Evolutionary conservation across 1,140 invertebrate species (phyloP), one percentile per base, ranked within the genome.

Genomic region (Dendroctonus valens): DNA sequence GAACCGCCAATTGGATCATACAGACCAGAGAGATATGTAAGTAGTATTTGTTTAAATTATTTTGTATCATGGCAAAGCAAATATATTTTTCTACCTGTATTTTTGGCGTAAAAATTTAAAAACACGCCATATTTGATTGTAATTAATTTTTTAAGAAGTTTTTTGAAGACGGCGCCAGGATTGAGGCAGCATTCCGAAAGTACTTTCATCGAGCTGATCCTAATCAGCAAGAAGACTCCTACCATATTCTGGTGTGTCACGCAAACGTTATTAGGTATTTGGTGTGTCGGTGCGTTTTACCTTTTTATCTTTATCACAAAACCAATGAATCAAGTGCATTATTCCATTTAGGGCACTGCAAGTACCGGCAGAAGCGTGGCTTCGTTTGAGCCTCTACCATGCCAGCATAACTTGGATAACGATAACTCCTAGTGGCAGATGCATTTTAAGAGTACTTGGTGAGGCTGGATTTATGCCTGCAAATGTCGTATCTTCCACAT

Each of bases 241-340:
- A 93, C 78, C 97, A 97, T 52, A 77, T 99, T 39, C 82, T 99
- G 50, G 95, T 99, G 5, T 99, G 96, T 70, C 97, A 99, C 82
- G 96, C 93, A 9, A 99, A 99, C 82, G 96, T 99, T 8, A 99
- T 99, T 72, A 82, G 97, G 64, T 99, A 97, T 81, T 97, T 99
- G 81, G 89, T 97, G 12, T 99, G 96, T 83, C 87, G 93, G 93
- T 95, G 78, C 82, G 78, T 80, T 39, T 41, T 40, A 58, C 0
- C 50, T 55, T n/a, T 67, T 42, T 68, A 38, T 55, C 0, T n/a
- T n/a, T 11, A 44, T 44, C 44, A 14, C 5, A 41, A 15, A 7
- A 59, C 55, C 42, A 9, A 48, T 57, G 7, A 59, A 71, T 57
- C 42, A 48, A 48, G 2, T 44, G 54, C 0, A 44, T 55, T 63